phyloP scores from a whole-genome alignment of 2,113 vertebrate species.

The Irena cyanogastra region DNA sequence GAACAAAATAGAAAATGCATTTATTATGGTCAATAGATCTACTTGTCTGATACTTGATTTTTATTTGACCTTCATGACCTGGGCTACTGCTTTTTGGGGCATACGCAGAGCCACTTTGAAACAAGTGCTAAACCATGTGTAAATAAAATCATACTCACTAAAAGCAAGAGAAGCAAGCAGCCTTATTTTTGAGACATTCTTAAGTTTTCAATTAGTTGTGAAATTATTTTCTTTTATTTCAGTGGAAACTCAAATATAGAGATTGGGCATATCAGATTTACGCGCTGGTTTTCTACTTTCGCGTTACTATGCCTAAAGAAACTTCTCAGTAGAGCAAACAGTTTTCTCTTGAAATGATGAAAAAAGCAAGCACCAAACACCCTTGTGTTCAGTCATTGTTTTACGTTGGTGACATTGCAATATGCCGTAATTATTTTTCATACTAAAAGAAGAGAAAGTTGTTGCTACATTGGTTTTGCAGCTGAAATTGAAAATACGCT shows the following conservation, averaged over 20 bases:
- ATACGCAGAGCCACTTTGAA: rapidly evolving
- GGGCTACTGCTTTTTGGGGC: background rate
- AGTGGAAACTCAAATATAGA: background rate
- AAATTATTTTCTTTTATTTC: background rate
- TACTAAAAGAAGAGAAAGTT: slow-evolving; percentile 17
- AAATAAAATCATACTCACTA: background rate
- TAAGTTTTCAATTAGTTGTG: background rate
- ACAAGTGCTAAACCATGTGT: rapidly evolving
- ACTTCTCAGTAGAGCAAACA: background rate
- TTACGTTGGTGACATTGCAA: background rate
- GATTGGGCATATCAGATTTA: background rate
- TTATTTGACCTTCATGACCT: background rate
- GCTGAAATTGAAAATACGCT: slow-evolving; percentile 56
- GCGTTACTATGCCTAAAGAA: background rate
- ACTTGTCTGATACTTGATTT: background rate
- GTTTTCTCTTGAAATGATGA: background rate
- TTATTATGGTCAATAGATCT: background rate
- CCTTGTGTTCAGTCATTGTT: background rate
- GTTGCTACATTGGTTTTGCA: slow-evolving; percentile 24
- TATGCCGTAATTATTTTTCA: slow-evolving; percentile 41
- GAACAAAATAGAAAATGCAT: background rate
- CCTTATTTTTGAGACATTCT: background rate
- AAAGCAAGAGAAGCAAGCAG: background rate
- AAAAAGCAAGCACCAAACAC: background rate
- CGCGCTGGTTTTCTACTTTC: background rate